Base-by-base conservation (phyloP, 2,888 invertebrate genomes). In the Danaus chrysippus region DNA sequence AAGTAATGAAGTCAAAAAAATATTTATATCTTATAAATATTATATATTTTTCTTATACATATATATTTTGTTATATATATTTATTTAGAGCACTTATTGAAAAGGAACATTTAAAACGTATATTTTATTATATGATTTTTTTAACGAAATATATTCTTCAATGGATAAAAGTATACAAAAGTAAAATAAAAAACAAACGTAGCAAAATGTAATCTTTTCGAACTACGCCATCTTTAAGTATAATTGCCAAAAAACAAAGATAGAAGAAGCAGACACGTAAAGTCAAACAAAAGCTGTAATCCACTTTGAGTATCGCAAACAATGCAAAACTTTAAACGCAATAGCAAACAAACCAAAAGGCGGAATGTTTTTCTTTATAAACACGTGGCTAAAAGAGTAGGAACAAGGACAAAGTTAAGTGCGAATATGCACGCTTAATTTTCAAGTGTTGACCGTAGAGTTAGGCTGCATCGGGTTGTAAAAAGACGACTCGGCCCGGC, bases 361-460 rank as follows among this genome's bases (percentile, higher is more conserved):
- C 54, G 49, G 65, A 60, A 63, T 68, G 65, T 68, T 66, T 66
- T 71, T 70, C 69, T 68, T 64, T 68, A 59, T 62, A 61, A 69
- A 62, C 72, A 72, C 73, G 73, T 70, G 72, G 69, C 70, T 66
- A 64, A 67, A 74, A 74, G 77, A 76, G 74, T 73, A 71, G 72
- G 77, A 82, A 80, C 73, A 73, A 70, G 78, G 79, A 76, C 79
- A 76, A 79, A 84, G 82, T 81, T 78, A 80, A 84, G 88, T 85
- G 86, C 77, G 86, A 86, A 84, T 79, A 79, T 86, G 82, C 81
- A 77, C 79, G 78, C 83, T 80, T 80, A 79, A 80, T 77, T 77
- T 80, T 83, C 84, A 85, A 87, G 85, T 83, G 84, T 79, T 76
- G 76, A 73, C 75, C 78, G 76, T 75, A 63, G 76, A 77, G 76